phyloP scores from a whole-genome alignment of 2,113 vertebrate species.

The Anarrhichthys ocellatus region DNA sequence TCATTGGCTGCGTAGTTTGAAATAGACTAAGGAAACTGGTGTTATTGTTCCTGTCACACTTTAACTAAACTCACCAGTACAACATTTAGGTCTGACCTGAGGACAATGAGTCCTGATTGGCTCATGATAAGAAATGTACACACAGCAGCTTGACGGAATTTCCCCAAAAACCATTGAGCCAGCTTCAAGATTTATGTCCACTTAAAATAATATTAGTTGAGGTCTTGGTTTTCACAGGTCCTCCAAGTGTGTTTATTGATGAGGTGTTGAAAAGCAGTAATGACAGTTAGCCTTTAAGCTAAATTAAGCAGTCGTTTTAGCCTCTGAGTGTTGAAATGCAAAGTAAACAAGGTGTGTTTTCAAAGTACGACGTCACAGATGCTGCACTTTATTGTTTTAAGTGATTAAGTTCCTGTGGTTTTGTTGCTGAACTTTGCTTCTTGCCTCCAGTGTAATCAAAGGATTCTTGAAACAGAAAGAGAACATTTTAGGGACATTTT shows the following conservation, averaged over 20 bases:
- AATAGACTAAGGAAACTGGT: neutral
- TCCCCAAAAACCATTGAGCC: conserved; percentile 60
- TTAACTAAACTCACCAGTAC: conserved; percentile 28
- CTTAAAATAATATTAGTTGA: conserved; percentile 81
- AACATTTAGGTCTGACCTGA: conserved; percentile 35
- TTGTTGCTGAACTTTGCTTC: conserved; percentile 45
- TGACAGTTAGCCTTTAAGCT: conserved; percentile 72
- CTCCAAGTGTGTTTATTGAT: conserved; percentile 69
- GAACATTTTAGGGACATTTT: conserved; percentile 14
- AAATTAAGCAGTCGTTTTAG: conserved; percentile 67
- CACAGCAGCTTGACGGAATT: conserved; percentile 61
- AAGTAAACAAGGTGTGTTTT: conserved; percentile 70
- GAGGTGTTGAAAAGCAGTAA: conserved; percentile 75
- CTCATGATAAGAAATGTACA: conserved; percentile 69
- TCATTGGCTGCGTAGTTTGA: neutral
- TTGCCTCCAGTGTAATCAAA: conserved; percentile 25
- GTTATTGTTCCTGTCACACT: conserved; percentile 38
- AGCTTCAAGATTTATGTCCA: conserved; percentile 70
- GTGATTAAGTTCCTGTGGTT: conserved; percentile 67
- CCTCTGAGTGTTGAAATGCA: conserved; percentile 62
- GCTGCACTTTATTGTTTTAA: conserved; percentile 51
- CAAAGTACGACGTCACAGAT: conserved; percentile 57
- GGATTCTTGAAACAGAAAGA: conserved; percentile 26
- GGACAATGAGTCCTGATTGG: conserved; percentile 56
- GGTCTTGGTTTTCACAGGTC: conserved; percentile 77